Conservation (phyloP, 2,888 invertebrate genomes). For the Elmis aenea region DNA sequence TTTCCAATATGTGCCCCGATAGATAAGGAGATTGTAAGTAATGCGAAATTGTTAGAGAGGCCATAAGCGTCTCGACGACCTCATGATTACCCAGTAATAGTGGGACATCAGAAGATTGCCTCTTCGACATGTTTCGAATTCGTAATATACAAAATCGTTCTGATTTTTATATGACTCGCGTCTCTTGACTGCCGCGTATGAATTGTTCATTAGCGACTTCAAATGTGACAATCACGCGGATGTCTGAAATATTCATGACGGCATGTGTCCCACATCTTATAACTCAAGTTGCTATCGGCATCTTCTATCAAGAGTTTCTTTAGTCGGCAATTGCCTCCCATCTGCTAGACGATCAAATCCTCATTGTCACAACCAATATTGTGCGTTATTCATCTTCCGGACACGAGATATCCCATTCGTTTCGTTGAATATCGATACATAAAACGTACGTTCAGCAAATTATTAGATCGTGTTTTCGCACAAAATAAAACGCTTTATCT, state of each 20-base stretch:
- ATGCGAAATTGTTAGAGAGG: constrained; percentile 14
- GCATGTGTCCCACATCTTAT: constrained; percentile 17
- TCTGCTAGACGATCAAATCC: constrained; percentile 9
- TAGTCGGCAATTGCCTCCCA: constrained; percentile 10
- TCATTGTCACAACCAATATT: constrained; percentile 9
- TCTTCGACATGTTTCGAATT: constrained; percentile 23
- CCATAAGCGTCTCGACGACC: constrained; percentile 18
- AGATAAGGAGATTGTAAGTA: constrained; percentile 18
- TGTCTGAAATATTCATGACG: constrained; percentile 31
- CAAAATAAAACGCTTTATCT: too few relatives aligned
- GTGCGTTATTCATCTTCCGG: constrained; percentile 7
- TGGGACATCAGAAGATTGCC: constrained; percentile 24
- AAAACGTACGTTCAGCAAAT: too few relatives aligned
- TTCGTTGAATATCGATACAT: too few relatives aligned
- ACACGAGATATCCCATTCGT: too few relatives aligned
- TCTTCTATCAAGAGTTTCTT: constrained; percentile 15
- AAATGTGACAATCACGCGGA: constrained; percentile 18
- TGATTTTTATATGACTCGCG: constrained; percentile 22
- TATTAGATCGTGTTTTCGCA: too few relatives aligned
- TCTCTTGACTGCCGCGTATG: constrained; percentile 25
- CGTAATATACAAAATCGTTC: constrained; percentile 21
- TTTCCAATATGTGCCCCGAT: too few relatives aligned
- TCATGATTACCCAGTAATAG: constrained; percentile 19
- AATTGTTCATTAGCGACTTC: constrained; percentile 33
- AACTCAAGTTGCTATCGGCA: constrained; percentile 15